Conservation (phyloP, 2,888 invertebrate genomes). For the Drosophila neonasuta region DNA sequence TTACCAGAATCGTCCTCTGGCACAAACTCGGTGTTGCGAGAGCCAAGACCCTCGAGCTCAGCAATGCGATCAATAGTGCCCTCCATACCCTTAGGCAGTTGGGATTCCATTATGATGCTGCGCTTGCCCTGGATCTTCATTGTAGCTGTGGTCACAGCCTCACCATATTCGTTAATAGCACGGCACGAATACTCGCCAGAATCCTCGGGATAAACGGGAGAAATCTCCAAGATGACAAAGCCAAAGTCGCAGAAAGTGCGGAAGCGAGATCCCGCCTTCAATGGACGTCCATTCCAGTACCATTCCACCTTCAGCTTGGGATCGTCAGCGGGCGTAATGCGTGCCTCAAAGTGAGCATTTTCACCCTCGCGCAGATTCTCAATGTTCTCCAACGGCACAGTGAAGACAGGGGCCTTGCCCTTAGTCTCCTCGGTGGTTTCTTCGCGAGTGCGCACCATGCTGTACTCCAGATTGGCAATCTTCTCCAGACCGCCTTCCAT, state of each 20-base stretch:
- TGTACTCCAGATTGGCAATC: constrained; percentile 95
- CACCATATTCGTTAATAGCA: constrained; percentile 93
- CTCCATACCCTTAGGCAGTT: constrained; percentile 96
- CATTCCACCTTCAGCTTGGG: constrained; percentile 95
- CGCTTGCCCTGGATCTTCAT: constrained; percentile 96
- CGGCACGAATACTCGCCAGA: constrained; percentile 95
- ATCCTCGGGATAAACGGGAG: constrained; percentile 98
- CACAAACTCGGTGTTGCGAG: constrained; percentile 85
- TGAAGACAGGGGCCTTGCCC: constrained; percentile 94
- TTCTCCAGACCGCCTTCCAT: constrained; percentile 98
- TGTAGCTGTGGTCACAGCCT: constrained; percentile 93
- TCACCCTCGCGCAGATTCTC: constrained; percentile 95
- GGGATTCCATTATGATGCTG: constrained; percentile 95
- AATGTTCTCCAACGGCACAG: constrained; percentile 92
- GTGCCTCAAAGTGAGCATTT: constrained; percentile 94
- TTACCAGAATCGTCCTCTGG: constrained; percentile 92
- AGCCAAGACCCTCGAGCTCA: constrained; percentile 92
- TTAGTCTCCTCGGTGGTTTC: constrained; percentile 88
- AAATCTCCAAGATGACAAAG: constrained; percentile 97
- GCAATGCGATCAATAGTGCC: constrained; percentile 96
- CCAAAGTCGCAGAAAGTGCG: constrained; percentile 99
- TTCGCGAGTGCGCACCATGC: constrained; percentile 90
- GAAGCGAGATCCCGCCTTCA: constrained; percentile 94
- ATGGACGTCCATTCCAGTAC: constrained; percentile 96
- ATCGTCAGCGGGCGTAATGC: constrained; percentile 94